Percentiles rank a stretch among this genome's conserved stretches.
phyloP scores from a whole-genome alignment of 30 jellyfish, hydroid and myxozoan species.

The Morbakka virulenta region DNA sequence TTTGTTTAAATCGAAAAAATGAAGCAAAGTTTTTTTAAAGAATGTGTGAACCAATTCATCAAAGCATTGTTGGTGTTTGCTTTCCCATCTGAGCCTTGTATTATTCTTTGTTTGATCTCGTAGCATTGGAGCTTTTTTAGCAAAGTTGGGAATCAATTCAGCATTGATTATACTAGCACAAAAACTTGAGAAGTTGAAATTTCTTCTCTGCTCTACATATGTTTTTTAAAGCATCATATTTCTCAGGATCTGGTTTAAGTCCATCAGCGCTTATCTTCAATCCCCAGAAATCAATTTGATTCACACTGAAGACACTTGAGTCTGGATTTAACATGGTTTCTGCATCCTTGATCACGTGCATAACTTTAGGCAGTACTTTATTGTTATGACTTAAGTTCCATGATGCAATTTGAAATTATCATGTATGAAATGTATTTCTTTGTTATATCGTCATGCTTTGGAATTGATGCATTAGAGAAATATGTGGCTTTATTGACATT shows the following conservation, averaged over 20 bases:
- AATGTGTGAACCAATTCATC: conserved; percentile 4
- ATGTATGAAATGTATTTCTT: conserved; percentile 27
- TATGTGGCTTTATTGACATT: conserved; percentile 43
- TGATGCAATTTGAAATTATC: conserved; percentile 55
- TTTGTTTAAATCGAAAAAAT: too few species aligned
- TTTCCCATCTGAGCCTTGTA: too few species aligned
- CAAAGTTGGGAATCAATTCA: conserved; percentile 26
- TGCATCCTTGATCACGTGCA: neutral
- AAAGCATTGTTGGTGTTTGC: too few species aligned
- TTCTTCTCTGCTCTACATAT: conserved; percentile 36
- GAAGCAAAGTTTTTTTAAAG: too few species aligned
- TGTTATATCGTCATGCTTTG: conserved; percentile 49
- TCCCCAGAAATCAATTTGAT: conserved; percentile 60
- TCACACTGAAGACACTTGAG: conserved; percentile 28
- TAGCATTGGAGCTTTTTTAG: conserved; percentile 16
- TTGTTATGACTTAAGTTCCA: conserved; percentile 12
- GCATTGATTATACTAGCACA: too few species aligned
- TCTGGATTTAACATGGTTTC: conserved; percentile 55
- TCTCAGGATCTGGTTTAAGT: conserved; percentile 57
- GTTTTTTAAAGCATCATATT: conserved; percentile 25
- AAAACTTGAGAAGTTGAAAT: conserved; percentile 40
- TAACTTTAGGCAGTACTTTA: neutral
- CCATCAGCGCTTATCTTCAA: conserved; percentile 44
- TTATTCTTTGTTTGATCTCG: conserved; percentile 28
- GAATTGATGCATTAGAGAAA: conserved; percentile 37